Evolutionary conservation across 2,113 vertebrate species (phyloP).

Genomic region (Telmatochromis sp.): DNA sequence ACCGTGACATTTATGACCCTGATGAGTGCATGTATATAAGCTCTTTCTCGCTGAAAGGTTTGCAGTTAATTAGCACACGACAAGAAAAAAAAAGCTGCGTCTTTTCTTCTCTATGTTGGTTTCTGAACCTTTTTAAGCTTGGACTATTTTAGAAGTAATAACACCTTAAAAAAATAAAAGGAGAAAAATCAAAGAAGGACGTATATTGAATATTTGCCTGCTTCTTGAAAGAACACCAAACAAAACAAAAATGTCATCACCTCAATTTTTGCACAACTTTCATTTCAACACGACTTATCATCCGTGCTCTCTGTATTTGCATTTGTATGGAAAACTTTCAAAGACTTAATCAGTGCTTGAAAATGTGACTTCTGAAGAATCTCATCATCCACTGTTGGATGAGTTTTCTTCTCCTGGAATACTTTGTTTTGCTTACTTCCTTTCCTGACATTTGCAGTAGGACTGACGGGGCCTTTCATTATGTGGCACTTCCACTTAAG

Average conservation of each 20-base stretch:
- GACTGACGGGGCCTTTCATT: background rate
- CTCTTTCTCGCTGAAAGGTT: background rate
- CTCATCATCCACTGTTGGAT: background rate
- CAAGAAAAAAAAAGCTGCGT: background rate
- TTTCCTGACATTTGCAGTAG: background rate
- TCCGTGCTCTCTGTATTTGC: background rate
- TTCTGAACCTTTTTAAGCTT: background rate
- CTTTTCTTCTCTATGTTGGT: background rate
- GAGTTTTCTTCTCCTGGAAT: background rate
- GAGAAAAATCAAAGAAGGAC: background rate
- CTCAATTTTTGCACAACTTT: background rate
- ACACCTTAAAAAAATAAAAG: background rate
- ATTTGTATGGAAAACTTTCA: background rate
- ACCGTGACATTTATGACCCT: background rate
- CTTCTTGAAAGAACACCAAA: background rate
- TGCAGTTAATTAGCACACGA: background rate
- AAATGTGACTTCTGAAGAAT: background rate
- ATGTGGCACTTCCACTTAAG: background rate
- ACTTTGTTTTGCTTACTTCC: background rate
- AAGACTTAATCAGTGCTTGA: background rate
- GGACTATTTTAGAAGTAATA: background rate
- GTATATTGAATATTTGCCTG: background rate
- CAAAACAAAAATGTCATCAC: slow-evolving; percentile 1
- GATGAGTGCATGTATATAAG: background rate
- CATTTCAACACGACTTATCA: background rate